Conservation (phyloP, 1,140 invertebrate species). For the Bombus pyrosoma region DNA sequence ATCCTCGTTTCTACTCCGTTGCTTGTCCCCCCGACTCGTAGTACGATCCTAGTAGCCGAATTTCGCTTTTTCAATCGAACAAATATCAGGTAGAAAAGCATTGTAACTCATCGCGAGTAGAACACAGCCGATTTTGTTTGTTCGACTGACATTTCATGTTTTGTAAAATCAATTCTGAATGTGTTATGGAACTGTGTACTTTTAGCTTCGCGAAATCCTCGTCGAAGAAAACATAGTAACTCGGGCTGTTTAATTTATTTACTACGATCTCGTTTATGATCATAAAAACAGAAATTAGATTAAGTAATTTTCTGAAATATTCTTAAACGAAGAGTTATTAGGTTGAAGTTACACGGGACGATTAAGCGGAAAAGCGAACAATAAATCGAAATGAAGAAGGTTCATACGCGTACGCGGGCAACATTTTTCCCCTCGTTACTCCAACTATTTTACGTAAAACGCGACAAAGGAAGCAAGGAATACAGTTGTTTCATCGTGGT, state of each 20-base stretch:
- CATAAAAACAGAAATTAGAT: not conserved
- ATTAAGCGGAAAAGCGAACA: not conserved
- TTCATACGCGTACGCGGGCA: no score
- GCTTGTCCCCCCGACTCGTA: conserved; percentile 24
- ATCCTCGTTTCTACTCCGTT: not conserved
- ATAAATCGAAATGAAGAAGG: not conserved
- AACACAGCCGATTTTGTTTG: conserved; percentile 26
- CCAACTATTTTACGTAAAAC: not conserved
- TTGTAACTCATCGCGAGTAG: conserved; percentile 15
- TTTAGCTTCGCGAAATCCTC: not conserved
- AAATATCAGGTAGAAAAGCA: conserved; percentile 44
- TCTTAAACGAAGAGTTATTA: not conserved
- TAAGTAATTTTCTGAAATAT: not conserved
- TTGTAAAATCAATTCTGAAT: not conserved
- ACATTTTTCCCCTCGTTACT: no score
- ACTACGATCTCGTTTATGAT: not conserved
- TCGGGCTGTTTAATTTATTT: not conserved
- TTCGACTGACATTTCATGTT: not conserved
- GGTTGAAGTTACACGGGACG: not conserved
- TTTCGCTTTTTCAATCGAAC: conserved; percentile 46
- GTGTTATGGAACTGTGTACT: not conserved
- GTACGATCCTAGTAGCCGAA: conserved; percentile 55
- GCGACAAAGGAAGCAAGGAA: not conserved
- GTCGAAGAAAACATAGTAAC: not conserved
- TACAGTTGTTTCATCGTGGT: conserved; percentile 11